Base-by-base conservation (phyloP, 2,888 invertebrate genomes). In the Cephonodes hylas region DNA sequence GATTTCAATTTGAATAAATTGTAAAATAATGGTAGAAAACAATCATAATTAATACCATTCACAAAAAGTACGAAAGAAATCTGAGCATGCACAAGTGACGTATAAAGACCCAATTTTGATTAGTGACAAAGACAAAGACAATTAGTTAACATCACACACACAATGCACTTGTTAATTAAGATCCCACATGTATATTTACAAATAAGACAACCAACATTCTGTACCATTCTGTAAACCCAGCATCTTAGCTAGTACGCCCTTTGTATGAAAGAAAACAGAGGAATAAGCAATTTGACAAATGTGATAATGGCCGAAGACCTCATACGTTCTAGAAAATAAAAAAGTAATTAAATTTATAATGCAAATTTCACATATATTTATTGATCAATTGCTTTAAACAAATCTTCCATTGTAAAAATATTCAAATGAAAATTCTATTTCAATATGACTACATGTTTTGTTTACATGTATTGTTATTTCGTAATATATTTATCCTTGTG, bases 261-360 rank as follows among this genome's bases (percentile, higher is more conserved):
- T n/a, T 68, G 85, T 81, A 79, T 85, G 86, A 84, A 83, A 84
- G 83, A 81, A 72, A 53, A 53, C 53, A 53, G 31, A 53, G 53
- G 53, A 53, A 53, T 31, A 53, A 53, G 53, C 53, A 27, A 53
- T 8, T 27, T 56, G 2, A 22, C 42, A 46, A 0, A 42, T 53
- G 18, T 53, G 53, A 8, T 20, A 53, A 53, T 53, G 31, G 18
- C n/a, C 8, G 53, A 18, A 31, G 31, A 31, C 27, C 5, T 31
- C 31, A 31, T 57, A 62, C 64, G 66, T 66, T 65, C 67, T 67
- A 58, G 66, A 66, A 64, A 63, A 68, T n/a, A 38, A n/a, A 3
- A 69, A 65, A 53, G 1, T 53, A 31, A 44, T 18, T 27, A n/a
- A n/a, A 20, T 15, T 7, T 7, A 27, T 25, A 48, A 3, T 53